Percentiles rank a stretch among this genome's conserved stretches.
Evolutionary conservation across 37 sponge, comb jelly and placozoan genomes (phyloP).

Genomic region (Lycopodina hypogea): DNA sequence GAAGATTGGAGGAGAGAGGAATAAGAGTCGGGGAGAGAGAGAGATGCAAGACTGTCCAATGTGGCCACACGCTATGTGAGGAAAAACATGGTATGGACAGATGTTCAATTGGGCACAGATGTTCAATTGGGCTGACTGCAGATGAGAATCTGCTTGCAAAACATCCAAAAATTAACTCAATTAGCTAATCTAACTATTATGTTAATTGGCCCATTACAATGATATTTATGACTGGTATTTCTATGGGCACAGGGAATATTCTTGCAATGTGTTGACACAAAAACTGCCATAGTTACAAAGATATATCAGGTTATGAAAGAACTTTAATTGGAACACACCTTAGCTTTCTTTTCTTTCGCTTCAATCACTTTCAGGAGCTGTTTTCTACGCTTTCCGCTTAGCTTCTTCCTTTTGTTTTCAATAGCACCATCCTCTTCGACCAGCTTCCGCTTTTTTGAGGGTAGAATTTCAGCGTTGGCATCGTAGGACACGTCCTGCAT

Average conservation of each 20-base stretch:
- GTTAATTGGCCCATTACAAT: too few relatives aligned
- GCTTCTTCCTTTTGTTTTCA: conserved; percentile 36
- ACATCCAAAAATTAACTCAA: too few relatives aligned
- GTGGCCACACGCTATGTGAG: conserved; percentile 13
- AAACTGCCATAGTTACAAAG: too few relatives aligned
- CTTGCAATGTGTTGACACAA: too few relatives aligned
- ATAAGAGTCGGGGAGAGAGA: conserved; percentile 38
- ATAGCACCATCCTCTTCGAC: background rate
- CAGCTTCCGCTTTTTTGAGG: conserved; percentile 15
- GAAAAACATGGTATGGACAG: background rate
- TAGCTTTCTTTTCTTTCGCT: conserved; percentile 65
- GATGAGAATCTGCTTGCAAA: too few relatives aligned
- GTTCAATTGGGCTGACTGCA: too few relatives aligned
- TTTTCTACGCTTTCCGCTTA: conserved; percentile 59
- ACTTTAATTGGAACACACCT: conserved; percentile 54
- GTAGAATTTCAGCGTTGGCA: conserved; percentile 51
- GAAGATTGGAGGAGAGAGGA: conserved; percentile 30
- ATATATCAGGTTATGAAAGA: conserved; percentile 17
- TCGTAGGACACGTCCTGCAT: conserved; percentile 4
- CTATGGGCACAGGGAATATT: too few relatives aligned
- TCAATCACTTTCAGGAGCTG: conserved; percentile 65
- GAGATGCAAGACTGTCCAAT: conserved; percentile 10
- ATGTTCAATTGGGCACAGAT: background rate
- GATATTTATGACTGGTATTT: too few relatives aligned
- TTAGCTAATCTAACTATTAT: too few relatives aligned